These are phyloP conservation scores for Cyphomyrus plagiostoma DNA, from an alignment of 2,113 vertebrate species.

Conservation along the genomic window DNA sequence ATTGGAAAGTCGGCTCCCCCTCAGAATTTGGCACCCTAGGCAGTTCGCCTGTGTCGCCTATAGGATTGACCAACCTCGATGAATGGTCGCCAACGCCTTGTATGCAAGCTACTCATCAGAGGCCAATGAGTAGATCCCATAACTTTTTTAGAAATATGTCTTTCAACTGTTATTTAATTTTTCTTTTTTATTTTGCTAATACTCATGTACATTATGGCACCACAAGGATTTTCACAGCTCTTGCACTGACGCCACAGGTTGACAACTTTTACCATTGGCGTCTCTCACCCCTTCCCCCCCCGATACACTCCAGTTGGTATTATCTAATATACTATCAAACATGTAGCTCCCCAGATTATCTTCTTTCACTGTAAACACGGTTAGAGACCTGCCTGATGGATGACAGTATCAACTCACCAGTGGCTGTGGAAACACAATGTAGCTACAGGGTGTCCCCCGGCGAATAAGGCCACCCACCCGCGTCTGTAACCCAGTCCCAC, in stretches of 20 bases:
- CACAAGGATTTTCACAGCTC: not conserved
- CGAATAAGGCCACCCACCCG: too few species aligned
- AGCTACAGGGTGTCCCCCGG: not conserved
- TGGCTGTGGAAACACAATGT: not conserved
- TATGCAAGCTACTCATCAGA: not conserved
- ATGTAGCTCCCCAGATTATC: not conserved
- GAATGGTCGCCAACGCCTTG: not conserved
- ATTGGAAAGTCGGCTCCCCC: not conserved
- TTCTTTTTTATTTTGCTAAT: not conserved
- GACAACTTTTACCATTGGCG: not conserved
- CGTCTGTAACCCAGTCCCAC: not conserved
- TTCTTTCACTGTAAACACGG: not conserved
- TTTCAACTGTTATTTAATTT: not conserved
- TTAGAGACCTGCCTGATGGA: not conserved
- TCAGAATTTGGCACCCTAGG: not conserved
- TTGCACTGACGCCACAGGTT: too few species aligned
- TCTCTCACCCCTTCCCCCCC: not conserved
- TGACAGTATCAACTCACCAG: not conserved
- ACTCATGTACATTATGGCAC: not conserved
- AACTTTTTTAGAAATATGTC: too few species aligned
- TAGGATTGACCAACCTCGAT: not conserved
- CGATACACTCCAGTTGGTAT: not conserved
- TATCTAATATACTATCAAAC: not conserved
- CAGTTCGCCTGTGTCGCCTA: not conserved
- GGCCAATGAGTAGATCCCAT: not conserved